Base-by-base conservation (phyloP, 2,888 invertebrate genomes). In the Hesperia comma region DNA sequence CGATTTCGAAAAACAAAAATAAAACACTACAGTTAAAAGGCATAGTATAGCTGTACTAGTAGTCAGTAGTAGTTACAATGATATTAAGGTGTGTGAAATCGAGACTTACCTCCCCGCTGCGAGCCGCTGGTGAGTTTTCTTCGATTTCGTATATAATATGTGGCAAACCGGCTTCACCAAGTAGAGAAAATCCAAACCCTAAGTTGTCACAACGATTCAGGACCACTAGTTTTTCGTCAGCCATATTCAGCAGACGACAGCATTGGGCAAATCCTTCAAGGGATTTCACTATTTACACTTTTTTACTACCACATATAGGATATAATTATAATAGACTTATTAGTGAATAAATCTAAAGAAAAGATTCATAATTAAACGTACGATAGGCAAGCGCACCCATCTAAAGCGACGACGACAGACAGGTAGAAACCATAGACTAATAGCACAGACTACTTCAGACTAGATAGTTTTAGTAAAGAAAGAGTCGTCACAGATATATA, bases 71-170 rank as follows among this genome's bases (percentile, higher is more conserved):
- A 62, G 17, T 67, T 41, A 40, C 21, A 62, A 15, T 26, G 0
- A 57, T 41, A 40, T 57, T n/a, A 6, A 12, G 56, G 40, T 17
- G 33, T 51, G 26, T 51, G 49, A 41, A 19, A 15, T 15, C 54
- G 37, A 8, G 37, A 33, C 95, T 94, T 94, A 97, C 97, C 96
- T 96, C 95, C 87, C 96, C 97, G 90, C 97, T 96, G 87, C 96
- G 96, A 80, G 97, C 97, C 76, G 98, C 98, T 88, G 98, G 98
- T 79, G 98, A 98, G 93, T 98, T 97, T 90, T 97, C 97, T 85
- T 97, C 95, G 86, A 98, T 97, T 93, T 97, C 96, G 93, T 97
- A 98, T 90, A 98, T 97, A 88, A 98, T 97, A 87, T 97, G 98
- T 85, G 98, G 98, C 91, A 97, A 95, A 88, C 97, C 97, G 85